These are phyloP conservation scores for Erithacus rubecula DNA, from an alignment of 2,797 vertebrate genomes.

Conservation along the genomic window DNA sequence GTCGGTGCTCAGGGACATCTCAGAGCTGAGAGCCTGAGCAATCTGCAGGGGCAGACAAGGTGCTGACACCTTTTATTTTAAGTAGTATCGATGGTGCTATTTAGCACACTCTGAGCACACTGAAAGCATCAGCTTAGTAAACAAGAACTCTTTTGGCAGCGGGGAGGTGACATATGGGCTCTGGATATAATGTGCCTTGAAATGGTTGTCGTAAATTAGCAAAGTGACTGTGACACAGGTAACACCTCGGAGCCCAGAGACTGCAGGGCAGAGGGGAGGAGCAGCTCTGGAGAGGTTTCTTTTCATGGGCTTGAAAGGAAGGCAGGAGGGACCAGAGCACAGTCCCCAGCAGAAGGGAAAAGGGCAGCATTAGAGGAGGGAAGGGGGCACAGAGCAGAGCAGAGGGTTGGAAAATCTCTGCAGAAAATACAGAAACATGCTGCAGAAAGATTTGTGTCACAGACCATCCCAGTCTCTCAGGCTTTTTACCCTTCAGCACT, in stretches of 20 bases:
- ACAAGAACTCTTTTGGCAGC: slow-evolving; percentile 31
- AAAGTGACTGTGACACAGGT: background rate
- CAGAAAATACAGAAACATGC: background rate
- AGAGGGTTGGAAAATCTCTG: background rate
- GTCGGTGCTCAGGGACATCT: background rate
- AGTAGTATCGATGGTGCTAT: background rate
- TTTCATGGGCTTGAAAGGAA: background rate
- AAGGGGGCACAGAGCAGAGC: background rate
- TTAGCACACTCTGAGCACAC: background rate
- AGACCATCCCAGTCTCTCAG: background rate
- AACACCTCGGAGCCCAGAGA: background rate
- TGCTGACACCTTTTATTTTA: slow-evolving; percentile 41
- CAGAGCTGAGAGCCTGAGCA: background rate
- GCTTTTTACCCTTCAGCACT: background rate
- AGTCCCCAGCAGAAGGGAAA: background rate
- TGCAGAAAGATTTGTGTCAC: background rate
- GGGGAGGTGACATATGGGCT: slow-evolving; percentile 19
- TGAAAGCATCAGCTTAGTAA: slow-evolving; percentile 23
- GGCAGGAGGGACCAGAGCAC: background rate
- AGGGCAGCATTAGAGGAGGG: background rate
- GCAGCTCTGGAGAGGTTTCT: background rate
- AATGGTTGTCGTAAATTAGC: background rate
- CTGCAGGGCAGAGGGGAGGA: background rate
- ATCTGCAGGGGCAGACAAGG: background rate
- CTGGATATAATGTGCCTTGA: background rate